These are phyloP conservation scores for Magallana ariakensis DNA, from an alignment of 1,140 invertebrate species.

Conservation along the genomic window DNA sequence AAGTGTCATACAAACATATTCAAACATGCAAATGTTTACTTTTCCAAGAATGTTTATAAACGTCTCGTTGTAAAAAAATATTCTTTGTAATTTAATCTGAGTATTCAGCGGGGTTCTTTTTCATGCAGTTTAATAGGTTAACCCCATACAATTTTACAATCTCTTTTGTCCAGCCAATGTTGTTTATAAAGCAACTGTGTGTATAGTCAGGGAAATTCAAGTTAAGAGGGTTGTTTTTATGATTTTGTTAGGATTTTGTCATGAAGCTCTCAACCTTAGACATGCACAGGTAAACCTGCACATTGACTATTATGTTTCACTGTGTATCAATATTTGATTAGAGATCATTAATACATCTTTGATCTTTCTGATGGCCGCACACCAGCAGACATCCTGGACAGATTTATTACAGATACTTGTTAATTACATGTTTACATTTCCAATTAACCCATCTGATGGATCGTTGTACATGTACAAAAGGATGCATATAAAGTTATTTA, in stretches of 20 bases:
- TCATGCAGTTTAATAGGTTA: too few relatives aligned
- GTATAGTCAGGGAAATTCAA: background rate
- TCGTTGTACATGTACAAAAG: too few relatives aligned
- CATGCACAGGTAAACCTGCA: background rate
- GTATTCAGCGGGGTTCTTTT: too few relatives aligned
- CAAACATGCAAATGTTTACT: too few relatives aligned
- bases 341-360: background rate
- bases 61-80: too few relatives aligned
- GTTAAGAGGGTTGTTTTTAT: slow-evolving; percentile 23
- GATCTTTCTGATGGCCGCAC: slow-evolving; percentile 11
- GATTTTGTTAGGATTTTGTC: slow-evolving; percentile 3
- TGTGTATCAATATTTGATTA: background rate
- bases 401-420: background rate
- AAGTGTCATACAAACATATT: too few relatives aligned
- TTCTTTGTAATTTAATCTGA: too few relatives aligned
- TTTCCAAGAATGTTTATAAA: too few relatives aligned
- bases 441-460: background rate
- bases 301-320: background rate
- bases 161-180: too few relatives aligned
- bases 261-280: background rate
- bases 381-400: slow-evolving; percentile 18
- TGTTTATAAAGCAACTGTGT: too few relatives aligned
- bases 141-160: too few relatives aligned
- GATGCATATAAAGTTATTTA: too few relatives aligned
- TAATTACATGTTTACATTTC: slow-evolving; percentile 27